Evolutionary conservation across 2,113 vertebrate genomes (phyloP), one percentile per base, ranked within the genome.

Genomic region (Oostethus manadensis): DNA sequence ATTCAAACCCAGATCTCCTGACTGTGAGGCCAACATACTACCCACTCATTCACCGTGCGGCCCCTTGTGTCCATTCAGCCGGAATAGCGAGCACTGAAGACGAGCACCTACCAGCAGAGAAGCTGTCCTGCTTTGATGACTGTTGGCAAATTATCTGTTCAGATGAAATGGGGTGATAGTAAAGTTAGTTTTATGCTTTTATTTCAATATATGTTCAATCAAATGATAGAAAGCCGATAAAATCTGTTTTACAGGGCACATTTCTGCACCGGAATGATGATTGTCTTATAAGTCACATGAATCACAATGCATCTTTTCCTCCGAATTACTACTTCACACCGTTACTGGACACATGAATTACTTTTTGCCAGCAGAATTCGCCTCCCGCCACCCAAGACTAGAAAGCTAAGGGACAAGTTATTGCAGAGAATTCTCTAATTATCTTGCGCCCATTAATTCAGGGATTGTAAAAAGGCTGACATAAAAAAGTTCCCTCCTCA

Each of bases 381-480:
- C 56, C 68, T 51, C 66, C 68, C 55, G 48, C 84, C 81, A 79
- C 77, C 76, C 84, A 82, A 71, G 73, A 73, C 66, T 51, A 64
- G 65, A 77, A 71, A 76, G 71, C 77, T 74, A 43, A 62, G 77
- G 77, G 79, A 82, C 73, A 70, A 85, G 67, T 80, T 83, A 75
- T 78, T 84, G 76, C 72, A 76, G 63, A 69, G 64, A 78, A 71
- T 77, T 72, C 71, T 80, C 77, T 81, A 85, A 87, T 83, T 85
- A 85, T 82, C 72, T 60, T 29, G 57, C 53, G 68, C 81, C 76
- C 71, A 82, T 87, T 85, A 81, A 85, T 81, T 84, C 78, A 65
- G 60, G 67, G 64, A 78, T 76, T 78, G 76, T 83, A 71, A 81
- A 79, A 76, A 55, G 51, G 71, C 68, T 64, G 81, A 78, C 78